Evolutionary conservation across 2,113 vertebrate genomes (phyloP), one percentile per base, ranked within the genome.

Genomic region (Scytalopus superciliaris): DNA sequence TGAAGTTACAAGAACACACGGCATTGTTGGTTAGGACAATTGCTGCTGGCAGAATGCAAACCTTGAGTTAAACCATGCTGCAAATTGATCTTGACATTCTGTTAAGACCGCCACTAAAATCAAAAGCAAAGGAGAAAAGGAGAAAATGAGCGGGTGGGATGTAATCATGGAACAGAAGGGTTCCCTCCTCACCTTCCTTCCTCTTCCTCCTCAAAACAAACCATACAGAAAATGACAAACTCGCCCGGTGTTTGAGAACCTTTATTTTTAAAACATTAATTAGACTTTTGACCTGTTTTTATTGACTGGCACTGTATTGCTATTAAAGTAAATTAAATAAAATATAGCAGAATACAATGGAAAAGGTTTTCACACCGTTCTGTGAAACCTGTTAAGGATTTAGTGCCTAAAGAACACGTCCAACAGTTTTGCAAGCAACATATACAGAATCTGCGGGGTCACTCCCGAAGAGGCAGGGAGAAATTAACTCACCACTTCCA

Each of bases 201-300:
- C 95, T 97, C 96, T 95, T 97, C 96, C 94, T 96, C 97, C 97
- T 97, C 97, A 97, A 98, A 98, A 98, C 96, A 98, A 97, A 95
- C 96, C 95, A 97, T 82, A 97, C 84, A 98, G 95, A 98, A 98
- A 98, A 96, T 94, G 90, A 97, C 96, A 99, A 99, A 97, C 92
- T 97, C 18, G 83, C 95, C 92, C 91, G 75, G 93, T 98, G 98
- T 98, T 99, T 98, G 97, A 98, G 97, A 98, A 98, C 98, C 98
- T 99, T 98, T 98, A 99, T 98, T 98, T 98, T 98, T 96, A 98
- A 99, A 99, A 98, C 98, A 98, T 98, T 98, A 99, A 98, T 98
- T 98, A 98, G 98, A 98, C 97, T 97, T 97, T 44, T 98, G 98
- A 99, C 98, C 98, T 98, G 98, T 97, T 98, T 98, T 95, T 97